A percentile compares a stretch with the other conserved stretches of the same genome.
Conservation (phyloP, 2,113 vertebrate genomes). For the Mustelus asterias region DNA sequence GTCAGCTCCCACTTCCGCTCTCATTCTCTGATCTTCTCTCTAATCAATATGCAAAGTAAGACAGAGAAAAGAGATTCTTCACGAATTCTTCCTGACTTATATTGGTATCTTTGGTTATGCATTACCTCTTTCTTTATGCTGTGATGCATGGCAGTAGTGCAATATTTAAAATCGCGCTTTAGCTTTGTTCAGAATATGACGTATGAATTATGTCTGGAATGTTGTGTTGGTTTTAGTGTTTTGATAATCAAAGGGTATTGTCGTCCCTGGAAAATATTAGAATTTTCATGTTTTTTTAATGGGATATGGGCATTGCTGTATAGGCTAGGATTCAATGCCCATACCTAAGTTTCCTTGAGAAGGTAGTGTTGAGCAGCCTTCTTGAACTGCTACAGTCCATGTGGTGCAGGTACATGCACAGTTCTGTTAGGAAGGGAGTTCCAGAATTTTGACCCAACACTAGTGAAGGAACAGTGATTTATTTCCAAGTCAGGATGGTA, state of each 20-base stretch:
- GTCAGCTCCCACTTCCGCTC: neutral
- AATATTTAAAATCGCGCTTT: neutral
- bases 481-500: too few relatives aligned
- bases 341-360: too few relatives aligned
- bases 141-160: neutral
- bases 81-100: neutral
- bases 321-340: too few relatives aligned
- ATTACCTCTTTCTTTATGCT: neutral
- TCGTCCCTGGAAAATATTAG: neutral
- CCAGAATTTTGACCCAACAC: too few relatives aligned
- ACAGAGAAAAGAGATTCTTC: neutral
- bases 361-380: too few relatives aligned
- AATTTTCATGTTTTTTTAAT: too few relatives aligned
- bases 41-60: neutral
- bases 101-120: neutral
- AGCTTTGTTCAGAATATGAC: neutral
- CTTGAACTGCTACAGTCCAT: too few relatives aligned
- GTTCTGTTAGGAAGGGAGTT: too few relatives aligned
- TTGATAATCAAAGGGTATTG: neutral
- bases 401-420: too few relatives aligned
- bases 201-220: neutral
- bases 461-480: too few relatives aligned
- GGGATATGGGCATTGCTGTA: too few relatives aligned
- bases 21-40: neutral
- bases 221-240: neutral